Evolutionary conservation across 2,888 invertebrate genomes (phyloP), one percentile per base, ranked within the genome.

Genomic region (Cosmia pyralina): DNA sequence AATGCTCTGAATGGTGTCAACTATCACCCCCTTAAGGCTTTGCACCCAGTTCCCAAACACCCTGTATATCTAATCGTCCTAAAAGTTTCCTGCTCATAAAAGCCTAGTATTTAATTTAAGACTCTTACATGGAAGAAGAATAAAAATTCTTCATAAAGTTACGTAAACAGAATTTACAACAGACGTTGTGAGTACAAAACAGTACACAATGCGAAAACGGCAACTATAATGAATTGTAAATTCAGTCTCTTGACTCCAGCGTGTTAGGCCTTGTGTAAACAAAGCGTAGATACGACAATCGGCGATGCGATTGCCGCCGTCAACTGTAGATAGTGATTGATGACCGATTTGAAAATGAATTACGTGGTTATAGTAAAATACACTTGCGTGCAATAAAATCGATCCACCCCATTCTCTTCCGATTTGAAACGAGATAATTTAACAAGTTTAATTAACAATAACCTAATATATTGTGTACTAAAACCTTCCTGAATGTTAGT

Each of bases 271-370:
- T 65, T 64, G 65, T 67, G 84, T 84, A 84, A 84, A 85, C 72
- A 79, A 75, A 57, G 52, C 63, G 53, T 57, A 80, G 83, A 84
- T 85, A 85, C 70, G 72, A 59, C 75, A 81, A 78, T 83, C 77
- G 70, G n/a, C 75, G 57, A 60, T 71, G 66, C 58, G 78, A 83
- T 85, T 81, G 72, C 75, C 55, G 60, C 64, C 68, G 83, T 63
- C 83, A 83, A 67, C 74, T 69, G 17, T 41, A 83, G 84, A 85
- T 85, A 79, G 66, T 77, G 65, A 77, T 77, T 79, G 84, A 82
- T 85, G 75, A 72, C 73, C 77, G 79, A 85, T 85, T 76, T 70
- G 65, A 75, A 75, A 79, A 71, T 77, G 67, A 75, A 74, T 74
- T 74, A 60, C 48, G 34, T 82, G 69, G 64, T 52, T 72, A 44